Evolutionary conservation across 2,797 vertebrate species (phyloP).

Genomic region (Sarcoramphus papa): DNA sequence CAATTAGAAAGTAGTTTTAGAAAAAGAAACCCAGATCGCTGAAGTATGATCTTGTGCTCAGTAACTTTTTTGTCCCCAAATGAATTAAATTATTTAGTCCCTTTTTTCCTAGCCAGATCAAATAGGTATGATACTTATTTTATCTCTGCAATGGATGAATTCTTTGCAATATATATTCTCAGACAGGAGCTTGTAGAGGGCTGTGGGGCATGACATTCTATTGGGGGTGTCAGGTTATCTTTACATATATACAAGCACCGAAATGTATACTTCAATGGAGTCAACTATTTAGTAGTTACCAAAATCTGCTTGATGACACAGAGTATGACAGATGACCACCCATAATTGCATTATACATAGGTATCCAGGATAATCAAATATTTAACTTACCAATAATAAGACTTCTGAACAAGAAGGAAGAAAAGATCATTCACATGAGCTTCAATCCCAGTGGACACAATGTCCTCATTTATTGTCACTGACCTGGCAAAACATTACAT

Average conservation of each 20-base stretch:
- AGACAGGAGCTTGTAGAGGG: neutral
- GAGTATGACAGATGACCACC: neutral
- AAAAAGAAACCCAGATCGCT: neutral
- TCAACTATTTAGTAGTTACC: neutral
- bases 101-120: neutral
- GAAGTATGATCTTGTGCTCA: neutral
- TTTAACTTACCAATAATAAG: constrained; percentile 39
- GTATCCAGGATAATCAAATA: constrained; percentile 48
- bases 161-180: neutral
- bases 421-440: constrained; percentile 20
- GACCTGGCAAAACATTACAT: neutral
- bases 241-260: neutral
- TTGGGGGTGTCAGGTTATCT: neutral
- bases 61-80: neutral
- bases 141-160: neutral
- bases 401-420: constrained; percentile 4
- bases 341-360: neutral
- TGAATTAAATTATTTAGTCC: neutral
- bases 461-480: constrained; percentile 30
- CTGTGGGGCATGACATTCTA: neutral
- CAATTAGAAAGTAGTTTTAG: neutral
- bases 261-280: neutral
- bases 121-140: neutral
- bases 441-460: neutral
- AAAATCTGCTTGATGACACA: neutral